These are phyloP conservation scores for Hypocryptadius cinnamomeus DNA, from an alignment of 2,113 vertebrate species.

Conservation along the genomic window DNA sequence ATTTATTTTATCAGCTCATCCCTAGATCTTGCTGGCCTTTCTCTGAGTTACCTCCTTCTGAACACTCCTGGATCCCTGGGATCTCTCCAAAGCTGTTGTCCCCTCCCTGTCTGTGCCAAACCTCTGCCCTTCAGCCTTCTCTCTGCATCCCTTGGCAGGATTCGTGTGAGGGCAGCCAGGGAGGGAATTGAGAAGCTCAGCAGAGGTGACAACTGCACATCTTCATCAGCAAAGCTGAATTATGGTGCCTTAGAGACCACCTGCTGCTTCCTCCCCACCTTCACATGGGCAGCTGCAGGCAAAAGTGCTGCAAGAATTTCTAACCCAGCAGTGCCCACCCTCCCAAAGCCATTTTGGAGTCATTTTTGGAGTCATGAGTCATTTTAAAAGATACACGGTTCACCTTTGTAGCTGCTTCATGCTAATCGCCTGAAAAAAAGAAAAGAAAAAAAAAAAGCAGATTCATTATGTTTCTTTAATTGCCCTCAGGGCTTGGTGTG, in stretches of 20 bases:
- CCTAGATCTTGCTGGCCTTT: not conserved
- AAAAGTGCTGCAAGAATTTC: not conserved
- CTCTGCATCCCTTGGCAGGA: not conserved
- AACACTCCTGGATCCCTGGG: not conserved
- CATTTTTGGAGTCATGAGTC: not conserved
- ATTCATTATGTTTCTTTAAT: not conserved
- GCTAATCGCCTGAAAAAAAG: not conserved
- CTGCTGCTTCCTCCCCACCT: not conserved
- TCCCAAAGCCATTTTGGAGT: not conserved
- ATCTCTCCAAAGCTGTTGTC: not conserved
- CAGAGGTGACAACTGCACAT: not conserved
- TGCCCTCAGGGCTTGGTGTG: not conserved
- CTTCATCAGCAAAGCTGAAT: not conserved
- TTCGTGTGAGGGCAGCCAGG: not conserved
- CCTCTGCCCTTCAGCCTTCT: not conserved
- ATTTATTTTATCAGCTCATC: not conserved
- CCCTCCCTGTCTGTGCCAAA: not conserved
- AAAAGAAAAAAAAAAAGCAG: not conserved
- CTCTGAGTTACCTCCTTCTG: not conserved
- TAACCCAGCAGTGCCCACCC: not conserved
- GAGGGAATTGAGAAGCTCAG: not conserved
- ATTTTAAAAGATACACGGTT: not conserved
- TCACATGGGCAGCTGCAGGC: not conserved
- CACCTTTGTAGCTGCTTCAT: not conserved
- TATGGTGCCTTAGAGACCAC: not conserved